Conservation (phyloP, 2,888 invertebrate species). For the Caenorhabditis virilis region DNA sequence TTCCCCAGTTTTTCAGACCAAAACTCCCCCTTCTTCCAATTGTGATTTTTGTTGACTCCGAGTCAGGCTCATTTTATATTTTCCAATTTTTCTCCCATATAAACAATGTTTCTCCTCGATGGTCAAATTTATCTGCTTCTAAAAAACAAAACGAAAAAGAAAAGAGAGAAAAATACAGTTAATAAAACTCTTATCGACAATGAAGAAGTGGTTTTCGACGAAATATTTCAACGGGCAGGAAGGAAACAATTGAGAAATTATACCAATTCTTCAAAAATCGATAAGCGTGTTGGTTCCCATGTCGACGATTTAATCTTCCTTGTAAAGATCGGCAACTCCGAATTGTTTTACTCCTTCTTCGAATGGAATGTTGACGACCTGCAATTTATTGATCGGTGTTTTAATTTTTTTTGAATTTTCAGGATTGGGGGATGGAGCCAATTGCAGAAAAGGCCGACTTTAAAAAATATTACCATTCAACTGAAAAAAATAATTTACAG, state of each 20-base stretch:
- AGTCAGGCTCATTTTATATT: slow-evolving; percentile 36
- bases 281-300: slow-evolving; percentile 9
- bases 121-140: slow-evolving; percentile 15
- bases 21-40: slow-evolving; percentile 24
- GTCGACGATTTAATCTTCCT: slow-evolving; percentile 55
- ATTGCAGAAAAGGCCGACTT: too few species aligned
- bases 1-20: slow-evolving; percentile 23
- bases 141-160: slow-evolving; percentile 23
- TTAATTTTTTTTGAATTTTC: background rate
- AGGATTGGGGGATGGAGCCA: too few species aligned
- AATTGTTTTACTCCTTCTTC: slow-evolving; percentile 66
- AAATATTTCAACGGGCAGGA: slow-evolving; percentile 11
- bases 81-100: slow-evolving; percentile 11
- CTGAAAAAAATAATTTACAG: background rate
- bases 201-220: slow-evolving; percentile 12
- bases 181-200: slow-evolving; percentile 16
- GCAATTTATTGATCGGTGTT: slow-evolving; percentile 10
- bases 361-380: slow-evolving; percentile 66
- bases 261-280: slow-evolving; percentile 11
- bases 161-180: slow-evolving; percentile 24
- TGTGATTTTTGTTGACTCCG: slow-evolving; percentile 34
- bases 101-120: too few species aligned
- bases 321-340: slow-evolving; percentile 66
- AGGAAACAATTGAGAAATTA: background rate
- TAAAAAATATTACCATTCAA: too few species aligned